Evolutionary conservation across 2,888 invertebrate species (phyloP).

Genomic region (Ormyrus labotus): DNA sequence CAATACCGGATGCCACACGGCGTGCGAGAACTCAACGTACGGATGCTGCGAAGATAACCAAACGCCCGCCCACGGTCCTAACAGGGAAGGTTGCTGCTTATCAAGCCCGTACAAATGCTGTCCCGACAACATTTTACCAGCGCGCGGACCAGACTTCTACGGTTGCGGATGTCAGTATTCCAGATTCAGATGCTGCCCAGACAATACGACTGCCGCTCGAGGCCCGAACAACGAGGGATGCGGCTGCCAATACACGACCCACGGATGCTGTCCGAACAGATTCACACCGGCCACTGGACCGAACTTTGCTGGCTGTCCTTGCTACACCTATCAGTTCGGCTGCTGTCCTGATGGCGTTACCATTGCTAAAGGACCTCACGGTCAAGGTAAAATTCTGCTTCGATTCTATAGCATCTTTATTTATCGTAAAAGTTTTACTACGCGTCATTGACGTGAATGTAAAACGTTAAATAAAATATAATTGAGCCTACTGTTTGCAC

Average conservation of each 20-base stretch:
- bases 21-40: conserved; percentile 83
- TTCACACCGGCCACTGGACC: conserved; percentile 87
- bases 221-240: conserved; percentile 90
- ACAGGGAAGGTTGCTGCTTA: conserved; percentile 89
- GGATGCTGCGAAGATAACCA: conserved; percentile 93
- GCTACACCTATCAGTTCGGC: conserved; percentile 91
- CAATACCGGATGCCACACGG: conserved; percentile 84
- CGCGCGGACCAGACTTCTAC: conserved; percentile 84
- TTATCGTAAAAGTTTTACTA: background rate
- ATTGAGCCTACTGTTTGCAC: background rate
- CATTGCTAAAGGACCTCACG: conserved; percentile 84
- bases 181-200: conserved; percentile 91
- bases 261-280: conserved; percentile 92
- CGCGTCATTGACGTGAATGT: background rate
- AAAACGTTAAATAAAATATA: conserved; percentile 23
- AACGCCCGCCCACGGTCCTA: conserved; percentile 91
- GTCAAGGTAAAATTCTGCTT: conserved; percentile 77
- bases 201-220: conserved; percentile 86
- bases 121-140: conserved; percentile 89
- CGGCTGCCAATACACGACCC: conserved; percentile 84
- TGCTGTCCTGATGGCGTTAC: conserved; percentile 92
- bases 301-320: conserved; percentile 88
- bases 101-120: conserved; percentile 89
- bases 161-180: conserved; percentile 89
- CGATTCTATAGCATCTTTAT: no score